A percentile compares a stretch with the other conserved stretches of the same genome.
Conservation (phyloP, 2,113 vertebrate species). For the Acrocephalus arundinaceus region DNA sequence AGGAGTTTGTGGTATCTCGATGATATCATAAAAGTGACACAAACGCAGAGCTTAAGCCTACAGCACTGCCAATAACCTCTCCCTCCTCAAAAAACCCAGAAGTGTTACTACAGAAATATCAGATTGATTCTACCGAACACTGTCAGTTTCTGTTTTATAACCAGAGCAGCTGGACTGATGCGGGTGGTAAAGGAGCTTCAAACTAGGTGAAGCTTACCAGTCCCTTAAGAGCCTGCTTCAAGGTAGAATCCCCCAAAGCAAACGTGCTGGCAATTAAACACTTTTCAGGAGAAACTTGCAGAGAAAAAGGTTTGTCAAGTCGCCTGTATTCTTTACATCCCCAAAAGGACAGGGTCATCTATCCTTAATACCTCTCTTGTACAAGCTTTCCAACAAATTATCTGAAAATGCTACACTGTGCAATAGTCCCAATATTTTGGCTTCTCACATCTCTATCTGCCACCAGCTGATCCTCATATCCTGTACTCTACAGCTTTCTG, state of each 20-base stretch:
- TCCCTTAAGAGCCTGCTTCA: neutral
- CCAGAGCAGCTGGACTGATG: neutral
- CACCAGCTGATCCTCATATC: conserved; percentile 49
- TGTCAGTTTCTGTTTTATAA: neutral
- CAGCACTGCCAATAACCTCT: neutral
- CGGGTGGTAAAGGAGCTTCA: neutral
- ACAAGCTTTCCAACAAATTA: neutral
- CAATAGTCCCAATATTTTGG: neutral
- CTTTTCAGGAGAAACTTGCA: neutral
- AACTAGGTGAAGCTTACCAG: neutral
- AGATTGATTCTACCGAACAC: neutral
- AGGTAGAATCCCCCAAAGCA: conserved; percentile 31
- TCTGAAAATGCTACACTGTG: conserved; percentile 39
- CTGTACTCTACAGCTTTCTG: conserved; percentile 12
- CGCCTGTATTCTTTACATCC: neutral
- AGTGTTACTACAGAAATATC: neutral
- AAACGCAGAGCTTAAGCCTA: neutral
- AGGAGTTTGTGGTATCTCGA: neutral
- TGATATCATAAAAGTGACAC: neutral
- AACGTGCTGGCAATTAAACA: conserved; percentile 63
- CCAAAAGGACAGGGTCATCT: neutral
- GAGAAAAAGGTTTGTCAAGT: neutral
- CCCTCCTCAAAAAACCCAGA: neutral
- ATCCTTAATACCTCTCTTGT: neutral
- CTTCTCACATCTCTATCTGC: neutral